Percentiles rank a stretch among this genome's conserved stretches.
Evolutionary conservation across 2,888 invertebrate genomes (phyloP).

Genomic region (Neoaliturus tenellus): DNA sequence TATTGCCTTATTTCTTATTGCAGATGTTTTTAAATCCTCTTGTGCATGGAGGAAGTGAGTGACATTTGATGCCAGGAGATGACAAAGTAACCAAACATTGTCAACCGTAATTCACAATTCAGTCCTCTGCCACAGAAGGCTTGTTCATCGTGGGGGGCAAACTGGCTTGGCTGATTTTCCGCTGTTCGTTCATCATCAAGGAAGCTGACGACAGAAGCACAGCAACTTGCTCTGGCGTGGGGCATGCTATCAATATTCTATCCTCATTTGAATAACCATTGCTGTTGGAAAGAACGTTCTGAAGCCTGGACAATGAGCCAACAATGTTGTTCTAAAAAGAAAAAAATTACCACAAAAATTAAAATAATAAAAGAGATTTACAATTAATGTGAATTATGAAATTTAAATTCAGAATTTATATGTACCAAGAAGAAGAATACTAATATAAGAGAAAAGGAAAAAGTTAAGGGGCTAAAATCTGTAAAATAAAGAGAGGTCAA

Average conservation of each 20-base stretch:
- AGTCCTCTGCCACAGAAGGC: background rate
- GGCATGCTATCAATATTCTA: conserved; percentile 89
- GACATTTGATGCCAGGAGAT: background rate
- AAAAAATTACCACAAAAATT: too few species aligned
- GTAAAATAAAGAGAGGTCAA: too few species aligned
- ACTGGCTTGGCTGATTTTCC: conserved; percentile 35
- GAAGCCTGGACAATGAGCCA: conserved; percentile 90
- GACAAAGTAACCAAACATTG: too few species aligned
- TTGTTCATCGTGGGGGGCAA: background rate
- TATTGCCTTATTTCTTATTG: too few species aligned
- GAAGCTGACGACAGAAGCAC: conserved; percentile 89
- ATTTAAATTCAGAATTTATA: too few species aligned
- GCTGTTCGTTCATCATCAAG: conserved; percentile 70
- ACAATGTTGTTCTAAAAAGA: conserved; percentile 89
- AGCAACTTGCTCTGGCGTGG: conserved; percentile 95
- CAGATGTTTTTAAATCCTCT: too few species aligned
- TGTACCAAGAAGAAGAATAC: too few species aligned
- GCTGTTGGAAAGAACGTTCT: conserved; percentile 74
- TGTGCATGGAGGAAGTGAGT: too few species aligned
- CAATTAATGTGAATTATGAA: too few species aligned
- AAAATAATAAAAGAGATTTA: too few species aligned
- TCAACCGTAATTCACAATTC: background rate
- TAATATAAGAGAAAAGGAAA: too few species aligned
- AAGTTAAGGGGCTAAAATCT: too few species aligned
- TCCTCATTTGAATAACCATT: conserved; percentile 90